Evolutionary conservation across 2,888 invertebrate species (phyloP).

Genomic region (Leucophenga montana): DNA sequence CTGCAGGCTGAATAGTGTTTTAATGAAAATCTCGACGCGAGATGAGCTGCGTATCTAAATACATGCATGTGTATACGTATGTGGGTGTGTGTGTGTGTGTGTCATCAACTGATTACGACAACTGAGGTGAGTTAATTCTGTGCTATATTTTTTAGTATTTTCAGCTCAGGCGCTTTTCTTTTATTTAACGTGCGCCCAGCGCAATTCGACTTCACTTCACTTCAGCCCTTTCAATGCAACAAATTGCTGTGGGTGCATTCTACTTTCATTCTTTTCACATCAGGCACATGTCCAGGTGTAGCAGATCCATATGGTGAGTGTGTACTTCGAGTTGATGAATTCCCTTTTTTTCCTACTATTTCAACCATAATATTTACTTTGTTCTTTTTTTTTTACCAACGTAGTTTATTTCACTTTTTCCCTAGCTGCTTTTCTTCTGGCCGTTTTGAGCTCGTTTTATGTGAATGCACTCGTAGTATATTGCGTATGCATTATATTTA

Average conservation of each 20-base stretch:
- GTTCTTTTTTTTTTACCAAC: conserved; percentile 49
- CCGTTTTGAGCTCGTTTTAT: no score
- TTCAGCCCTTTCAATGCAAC: not conserved
- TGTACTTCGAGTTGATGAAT: conserved; percentile 5
- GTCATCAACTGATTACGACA: conserved; percentile 45
- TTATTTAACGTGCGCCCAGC: conserved; percentile 19
- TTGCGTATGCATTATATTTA: conserved; percentile 42
- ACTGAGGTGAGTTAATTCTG: conserved; percentile 48
- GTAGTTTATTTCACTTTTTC: conserved; percentile 33
- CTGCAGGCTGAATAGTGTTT: not conserved
- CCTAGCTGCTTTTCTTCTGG: conserved; percentile 29
- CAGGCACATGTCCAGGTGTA: conserved; percentile 12
- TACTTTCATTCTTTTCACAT: conserved; percentile 25
- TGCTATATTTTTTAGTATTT: conserved; percentile 5
- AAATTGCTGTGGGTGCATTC: conserved; percentile 47
- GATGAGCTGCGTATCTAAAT: not conserved
- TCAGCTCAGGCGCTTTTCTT: conserved; percentile 9
- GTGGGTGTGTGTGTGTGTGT: conserved; percentile 21
- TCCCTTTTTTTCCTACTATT: conserved; percentile 17
- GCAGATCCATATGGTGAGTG: not conserved
- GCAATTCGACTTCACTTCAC: not conserved
- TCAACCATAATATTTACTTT: conserved; percentile 38
- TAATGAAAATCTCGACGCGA: not conserved
- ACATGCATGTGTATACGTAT: not conserved
- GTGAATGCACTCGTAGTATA: no score